Base-by-base conservation (phyloP, 2,113 vertebrate genomes). In the Myrmecophaga tridactyla region DNA sequence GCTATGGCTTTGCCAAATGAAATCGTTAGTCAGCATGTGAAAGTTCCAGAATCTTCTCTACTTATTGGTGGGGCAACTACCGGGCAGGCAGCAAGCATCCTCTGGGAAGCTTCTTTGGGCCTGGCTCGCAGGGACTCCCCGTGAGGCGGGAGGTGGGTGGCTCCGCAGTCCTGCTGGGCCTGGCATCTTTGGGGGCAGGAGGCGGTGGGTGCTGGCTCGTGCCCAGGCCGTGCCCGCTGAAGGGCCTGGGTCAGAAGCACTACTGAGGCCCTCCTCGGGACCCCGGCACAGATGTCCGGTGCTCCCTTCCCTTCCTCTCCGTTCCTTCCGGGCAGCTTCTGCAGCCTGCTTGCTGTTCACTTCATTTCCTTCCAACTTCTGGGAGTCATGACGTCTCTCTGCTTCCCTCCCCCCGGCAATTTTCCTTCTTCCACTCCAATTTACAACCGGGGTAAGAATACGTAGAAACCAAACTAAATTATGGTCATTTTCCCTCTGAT, bases 351-450 rank as follows among this genome's bases (percentile, higher is more conserved):
- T n/a, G 27, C 56, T 94, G 48, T 67, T 90, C 87, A 41, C 82
- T 91, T 88, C 84, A 51, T 60, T 80, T 91, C 39, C 75, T 88
- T 78, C 56, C 0, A 3, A 51, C 88, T 92, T 81, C 58, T 51
- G n/a, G 51, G 27, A 92, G 67, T 53, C 27, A 77, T 95, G 94
- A 53, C 21, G 6, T 81, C 46, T 93, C 41, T n/a, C 23, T 31
- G 1, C 75, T n/a, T 84, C 7, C 34, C 56, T 62, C 62, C 25
- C 3, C 3, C 27, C 7, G 14, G 58, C 7, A 25, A 76, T 92
- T 90, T 82, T 92, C 85, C 65, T 95, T 86, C 48, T 93, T 94
- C 72, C 53, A 23, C 92, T 86, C 73, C 84, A 92, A 51, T 89
- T 77, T 95, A 65, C 48, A 73, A 56, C 46, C 51, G 43, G 69